Evolutionary conservation across 2,797 vertebrate species (phyloP).

Genomic region (Monodelphis domestica): DNA sequence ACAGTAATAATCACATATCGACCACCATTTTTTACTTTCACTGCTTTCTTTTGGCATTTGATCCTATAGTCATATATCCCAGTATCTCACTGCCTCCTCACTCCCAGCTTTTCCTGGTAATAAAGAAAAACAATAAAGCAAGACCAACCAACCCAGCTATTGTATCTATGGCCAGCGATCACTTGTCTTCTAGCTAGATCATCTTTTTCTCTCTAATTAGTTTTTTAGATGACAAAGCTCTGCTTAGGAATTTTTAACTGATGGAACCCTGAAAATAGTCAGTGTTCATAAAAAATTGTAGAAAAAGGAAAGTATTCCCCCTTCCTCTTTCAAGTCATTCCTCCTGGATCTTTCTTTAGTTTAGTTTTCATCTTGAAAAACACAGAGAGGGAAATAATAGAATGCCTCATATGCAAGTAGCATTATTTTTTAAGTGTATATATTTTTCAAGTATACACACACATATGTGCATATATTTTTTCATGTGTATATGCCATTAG

Average conservation of each 20-base stretch:
- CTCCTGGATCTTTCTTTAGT: not conserved
- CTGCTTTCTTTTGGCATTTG: not conserved
- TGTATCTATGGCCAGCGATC: not conserved
- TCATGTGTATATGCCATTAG: not conserved
- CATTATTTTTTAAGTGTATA: not conserved
- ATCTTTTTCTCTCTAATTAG: not conserved
- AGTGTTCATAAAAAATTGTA: not conserved
- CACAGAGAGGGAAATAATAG: not conserved
- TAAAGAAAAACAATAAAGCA: not conserved
- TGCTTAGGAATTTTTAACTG: not conserved
- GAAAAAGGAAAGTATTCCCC: not conserved
- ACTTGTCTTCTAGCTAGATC: not conserved
- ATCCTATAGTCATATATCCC: not conserved
- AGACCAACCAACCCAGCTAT: not conserved
- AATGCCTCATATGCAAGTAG: not conserved
- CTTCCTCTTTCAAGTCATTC: not conserved
- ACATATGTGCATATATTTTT: too few species aligned
- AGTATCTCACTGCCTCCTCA: not conserved
- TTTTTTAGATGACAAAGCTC: not conserved
- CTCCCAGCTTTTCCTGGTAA: not conserved
- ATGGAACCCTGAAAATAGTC: not conserved
- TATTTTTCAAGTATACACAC: not conserved
- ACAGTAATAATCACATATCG: not conserved
- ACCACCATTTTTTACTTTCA: not conserved
- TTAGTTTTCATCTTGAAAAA: not conserved